phyloP scores from a whole-genome alignment of 2,113 vertebrate genomes.

The Elephas maximus region DNA sequence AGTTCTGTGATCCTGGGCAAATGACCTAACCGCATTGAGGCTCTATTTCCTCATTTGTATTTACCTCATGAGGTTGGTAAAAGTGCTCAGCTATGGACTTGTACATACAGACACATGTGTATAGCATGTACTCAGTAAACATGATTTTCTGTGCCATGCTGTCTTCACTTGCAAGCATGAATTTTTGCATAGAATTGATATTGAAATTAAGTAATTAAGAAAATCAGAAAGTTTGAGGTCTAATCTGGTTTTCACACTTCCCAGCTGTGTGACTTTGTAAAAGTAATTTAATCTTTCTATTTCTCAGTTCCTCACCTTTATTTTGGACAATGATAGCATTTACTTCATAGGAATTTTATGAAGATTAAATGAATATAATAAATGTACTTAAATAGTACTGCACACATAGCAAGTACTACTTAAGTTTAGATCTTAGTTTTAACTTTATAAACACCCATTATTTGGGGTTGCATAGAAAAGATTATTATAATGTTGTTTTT shows the following conservation, averaged over 20 bases:
- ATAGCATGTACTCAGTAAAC: neutral
- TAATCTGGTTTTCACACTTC: neutral
- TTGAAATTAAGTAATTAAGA: neutral
- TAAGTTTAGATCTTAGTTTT: slow-evolving; percentile 43
- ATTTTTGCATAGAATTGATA: neutral
- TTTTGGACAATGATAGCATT: neutral
- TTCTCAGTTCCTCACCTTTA: neutral
- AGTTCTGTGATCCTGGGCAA: neutral
- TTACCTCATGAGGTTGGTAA: neutral
- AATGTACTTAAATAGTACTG: neutral
- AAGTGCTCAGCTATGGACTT: neutral
- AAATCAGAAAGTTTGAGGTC: neutral
- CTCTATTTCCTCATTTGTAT: neutral
- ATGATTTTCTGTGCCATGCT: neutral
- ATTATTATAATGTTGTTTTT: neutral
- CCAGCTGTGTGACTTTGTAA: neutral
- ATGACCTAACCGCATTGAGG: neutral
- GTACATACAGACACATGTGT: neutral
- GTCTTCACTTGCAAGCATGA: neutral
- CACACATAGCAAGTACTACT: neutral
- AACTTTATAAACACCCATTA: neutral
- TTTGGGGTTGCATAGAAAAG: neutral
- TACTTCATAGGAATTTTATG: neutral
- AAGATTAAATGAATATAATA: neutral
- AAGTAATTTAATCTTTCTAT: neutral